A percentile compares a stretch with the other conserved stretches of the same genome.
phyloP scores from a whole-genome alignment of 2,797 vertebrate species.

The Eidolon dupreanum region DNA sequence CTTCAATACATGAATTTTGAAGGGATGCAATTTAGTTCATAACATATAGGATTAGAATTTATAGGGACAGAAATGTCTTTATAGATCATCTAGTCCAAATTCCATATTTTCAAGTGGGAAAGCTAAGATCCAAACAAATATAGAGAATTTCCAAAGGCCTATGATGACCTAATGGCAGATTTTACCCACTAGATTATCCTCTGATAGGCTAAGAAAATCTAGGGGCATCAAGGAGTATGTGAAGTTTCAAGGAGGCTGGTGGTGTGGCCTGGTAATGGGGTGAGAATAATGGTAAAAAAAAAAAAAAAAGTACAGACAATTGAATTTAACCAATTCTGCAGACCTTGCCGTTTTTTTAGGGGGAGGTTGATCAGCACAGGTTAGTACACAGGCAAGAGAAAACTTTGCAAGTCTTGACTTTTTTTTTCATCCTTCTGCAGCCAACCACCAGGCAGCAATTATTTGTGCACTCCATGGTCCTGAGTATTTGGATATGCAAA shows the following conservation, averaged over 20 bases:
- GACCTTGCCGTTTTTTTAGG: not conserved
- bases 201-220: not conserved
- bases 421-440: not conserved
- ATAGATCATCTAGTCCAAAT: not conserved
- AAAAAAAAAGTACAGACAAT: not conserved
- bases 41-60: not conserved
- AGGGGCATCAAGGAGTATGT: not conserved
- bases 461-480: not conserved
- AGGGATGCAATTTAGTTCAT: not conserved
- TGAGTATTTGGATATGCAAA: conserved; percentile 71
- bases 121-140: not conserved
- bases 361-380: not conserved
- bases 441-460: conserved; percentile 28
- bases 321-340: not conserved
- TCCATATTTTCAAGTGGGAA: not conserved
- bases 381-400: not conserved
- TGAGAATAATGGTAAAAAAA: not conserved
- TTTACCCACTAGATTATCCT: not conserved
- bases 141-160: not conserved
- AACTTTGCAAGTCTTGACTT: not conserved
- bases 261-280: not conserved
- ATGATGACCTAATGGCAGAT: not conserved
- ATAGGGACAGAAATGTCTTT: not conserved
- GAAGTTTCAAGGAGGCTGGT: not conserved
- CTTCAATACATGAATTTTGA: not conserved